Evolutionary conservation across 1,140 invertebrate species (phyloP).

Genomic region (Caenorhabditis briggsae): DNA sequence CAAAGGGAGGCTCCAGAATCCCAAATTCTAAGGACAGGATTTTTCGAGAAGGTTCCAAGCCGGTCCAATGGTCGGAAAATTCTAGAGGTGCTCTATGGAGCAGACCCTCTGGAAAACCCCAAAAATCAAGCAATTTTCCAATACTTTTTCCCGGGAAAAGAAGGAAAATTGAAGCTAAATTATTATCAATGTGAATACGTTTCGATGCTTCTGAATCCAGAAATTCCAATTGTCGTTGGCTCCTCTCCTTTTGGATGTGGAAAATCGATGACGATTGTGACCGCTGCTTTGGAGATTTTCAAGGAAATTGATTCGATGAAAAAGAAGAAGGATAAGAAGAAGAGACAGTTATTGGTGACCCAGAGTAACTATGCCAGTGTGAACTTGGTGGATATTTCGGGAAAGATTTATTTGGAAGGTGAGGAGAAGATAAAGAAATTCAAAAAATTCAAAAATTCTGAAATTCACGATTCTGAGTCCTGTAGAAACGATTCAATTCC

Average conservation of each 20-base stretch:
- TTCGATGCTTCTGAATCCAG: background rate
- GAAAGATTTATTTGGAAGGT: no score
- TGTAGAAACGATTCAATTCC: no score
- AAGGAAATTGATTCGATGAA: background rate
- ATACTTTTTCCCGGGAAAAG: background rate
- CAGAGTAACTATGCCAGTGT: background rate
- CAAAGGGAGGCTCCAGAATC: no score
- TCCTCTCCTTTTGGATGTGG: slow-evolving; percentile 2
- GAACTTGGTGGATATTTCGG: background rate
- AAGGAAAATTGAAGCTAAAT: background rate
- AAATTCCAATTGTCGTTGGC: background rate
- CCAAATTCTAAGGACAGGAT: no score
- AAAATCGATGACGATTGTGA: slow-evolving; percentile 10
- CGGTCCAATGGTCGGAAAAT: background rate
- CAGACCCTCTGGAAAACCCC: background rate
- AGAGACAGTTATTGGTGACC: background rate
- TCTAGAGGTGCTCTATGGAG: background rate
- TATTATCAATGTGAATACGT: background rate
- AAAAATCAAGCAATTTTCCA: no score
- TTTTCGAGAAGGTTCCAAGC: no score
- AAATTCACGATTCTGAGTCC: no score
- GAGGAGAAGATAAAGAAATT: no score
- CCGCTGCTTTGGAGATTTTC: background rate
- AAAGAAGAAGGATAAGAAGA: background rate
- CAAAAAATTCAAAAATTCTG: no score